phyloP scores from a whole-genome alignment of 2,888 invertebrate genomes.

The Blastobasis adustella region DNA sequence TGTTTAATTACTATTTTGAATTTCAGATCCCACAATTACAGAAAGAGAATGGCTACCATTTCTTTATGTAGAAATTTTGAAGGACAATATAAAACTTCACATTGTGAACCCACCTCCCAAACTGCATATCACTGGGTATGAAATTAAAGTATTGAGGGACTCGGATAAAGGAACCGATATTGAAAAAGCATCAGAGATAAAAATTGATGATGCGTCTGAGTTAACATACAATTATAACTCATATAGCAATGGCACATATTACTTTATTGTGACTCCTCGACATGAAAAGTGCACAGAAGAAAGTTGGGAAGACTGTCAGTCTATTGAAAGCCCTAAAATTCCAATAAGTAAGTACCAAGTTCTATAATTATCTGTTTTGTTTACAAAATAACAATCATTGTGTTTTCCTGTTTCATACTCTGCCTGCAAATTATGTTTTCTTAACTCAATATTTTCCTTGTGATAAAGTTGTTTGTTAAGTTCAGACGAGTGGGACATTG shows the following conservation, averaged over 20 bases:
- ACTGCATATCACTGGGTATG: constrained; percentile 41
- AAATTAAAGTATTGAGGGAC: constrained; percentile 39
- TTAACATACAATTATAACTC: constrained; percentile 39
- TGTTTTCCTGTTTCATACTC: too few species aligned
- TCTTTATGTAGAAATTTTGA: constrained; percentile 57
- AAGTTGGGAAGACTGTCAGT: constrained; percentile 28
- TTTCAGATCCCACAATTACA: constrained; percentile 42
- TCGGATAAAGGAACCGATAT: constrained; percentile 28
- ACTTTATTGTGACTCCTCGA: constrained; percentile 50
- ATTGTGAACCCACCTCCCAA: constrained; percentile 50
- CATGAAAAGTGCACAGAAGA: constrained; percentile 33
- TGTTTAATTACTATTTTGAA: background rate
- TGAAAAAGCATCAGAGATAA: constrained; percentile 15
- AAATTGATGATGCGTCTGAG: background rate
- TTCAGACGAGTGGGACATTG: too few species aligned
- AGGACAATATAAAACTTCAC: constrained; percentile 43
- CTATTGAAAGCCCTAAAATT: constrained; percentile 52
- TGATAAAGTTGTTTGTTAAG: too few species aligned
- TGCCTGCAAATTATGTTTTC: too few species aligned
- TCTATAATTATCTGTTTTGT: background rate
- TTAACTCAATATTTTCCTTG: too few species aligned
- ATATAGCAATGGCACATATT: constrained; percentile 43
- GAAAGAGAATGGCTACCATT: constrained; percentile 59
- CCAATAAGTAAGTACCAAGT: constrained; percentile 46
- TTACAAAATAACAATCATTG: too few species aligned